These are phyloP conservation scores for Leptoclinus maculatus DNA, from an alignment of 2,797 vertebrate genomes.

Conservation along the genomic window DNA sequence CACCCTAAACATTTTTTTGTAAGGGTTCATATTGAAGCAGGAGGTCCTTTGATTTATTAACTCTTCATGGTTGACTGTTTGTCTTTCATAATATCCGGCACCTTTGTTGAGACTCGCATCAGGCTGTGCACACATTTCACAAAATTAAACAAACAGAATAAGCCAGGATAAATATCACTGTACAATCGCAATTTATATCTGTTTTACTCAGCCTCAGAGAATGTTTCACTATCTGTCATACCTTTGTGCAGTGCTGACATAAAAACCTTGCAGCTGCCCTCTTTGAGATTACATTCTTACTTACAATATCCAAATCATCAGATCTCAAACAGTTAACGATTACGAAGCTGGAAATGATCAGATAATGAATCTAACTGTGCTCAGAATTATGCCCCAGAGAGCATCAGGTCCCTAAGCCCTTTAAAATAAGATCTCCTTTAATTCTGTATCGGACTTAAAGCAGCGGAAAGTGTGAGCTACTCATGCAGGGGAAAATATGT, in stretches of 20 bases:
- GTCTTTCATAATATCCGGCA: slow-evolving; percentile 38
- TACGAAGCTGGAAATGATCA: slow-evolving; percentile 55
- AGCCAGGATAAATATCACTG: slow-evolving; percentile 32
- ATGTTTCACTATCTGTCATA: slow-evolving; percentile 37
- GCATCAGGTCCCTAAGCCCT: slow-evolving; percentile 24
- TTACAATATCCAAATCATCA: slow-evolving; percentile 51
- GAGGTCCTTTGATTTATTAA: slow-evolving; percentile 42
- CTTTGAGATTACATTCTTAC: slow-evolving; percentile 44
- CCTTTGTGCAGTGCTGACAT: slow-evolving; percentile 42
- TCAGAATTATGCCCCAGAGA: slow-evolving; percentile 38
- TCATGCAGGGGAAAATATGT: slow-evolving; percentile 4
- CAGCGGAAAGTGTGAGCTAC: slow-evolving; percentile 23
- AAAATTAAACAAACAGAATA: slow-evolving; percentile 39
- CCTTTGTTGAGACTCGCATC: slow-evolving; percentile 19
- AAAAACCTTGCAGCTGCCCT: slow-evolving; percentile 34
- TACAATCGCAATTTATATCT: slow-evolving; percentile 29
- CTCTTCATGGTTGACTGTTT: slow-evolving; percentile 30
- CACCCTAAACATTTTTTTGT: slow-evolving; percentile 16
- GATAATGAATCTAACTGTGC: slow-evolving; percentile 65
- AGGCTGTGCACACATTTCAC: slow-evolving; percentile 24
- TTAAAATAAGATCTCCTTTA: slow-evolving; percentile 57
- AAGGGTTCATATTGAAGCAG: not conserved
- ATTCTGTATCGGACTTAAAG: slow-evolving; percentile 36
- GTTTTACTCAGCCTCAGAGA: slow-evolving; percentile 38
- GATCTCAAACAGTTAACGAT: slow-evolving; percentile 58